A percentile compares a stretch with the other conserved stretches of the same genome.
Evolutionary conservation across 2,888 invertebrate species (phyloP).

Genomic region (Shargacucullia verbasci): DNA sequence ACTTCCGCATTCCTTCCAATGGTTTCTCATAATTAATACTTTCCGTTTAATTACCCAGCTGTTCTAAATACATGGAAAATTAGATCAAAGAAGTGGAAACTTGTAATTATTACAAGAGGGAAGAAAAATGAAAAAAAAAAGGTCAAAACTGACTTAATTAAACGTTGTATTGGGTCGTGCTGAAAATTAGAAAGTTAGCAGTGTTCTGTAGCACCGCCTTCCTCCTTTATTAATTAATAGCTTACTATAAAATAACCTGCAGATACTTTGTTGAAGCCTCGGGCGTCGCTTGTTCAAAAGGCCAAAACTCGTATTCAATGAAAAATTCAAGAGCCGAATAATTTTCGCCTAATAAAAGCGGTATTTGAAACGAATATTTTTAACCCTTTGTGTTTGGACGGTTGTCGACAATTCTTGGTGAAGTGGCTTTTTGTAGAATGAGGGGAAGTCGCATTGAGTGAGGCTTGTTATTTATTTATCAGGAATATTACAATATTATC

Average conservation of each 20-base stretch:
- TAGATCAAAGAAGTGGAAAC: constrained; percentile 68
- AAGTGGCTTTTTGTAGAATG: background rate
- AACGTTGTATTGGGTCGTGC: constrained; percentile 64
- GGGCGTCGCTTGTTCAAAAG: constrained; percentile 22
- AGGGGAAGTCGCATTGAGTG: too few species aligned
- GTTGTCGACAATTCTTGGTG: background rate
- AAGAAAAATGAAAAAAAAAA: constrained; percentile 52
- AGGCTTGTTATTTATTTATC: too few species aligned
- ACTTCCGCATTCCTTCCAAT: constrained; percentile 26
- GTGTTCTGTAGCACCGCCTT: constrained; percentile 55
- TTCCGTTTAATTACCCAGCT: constrained; percentile 44
- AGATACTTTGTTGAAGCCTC: constrained; percentile 36
- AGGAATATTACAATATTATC: too few species aligned
- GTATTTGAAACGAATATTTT: constrained; percentile 4
- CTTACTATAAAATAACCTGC: constrained; percentile 62
- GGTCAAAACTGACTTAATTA: constrained; percentile 66
- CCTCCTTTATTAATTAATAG: constrained; percentile 68
- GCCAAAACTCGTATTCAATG: constrained; percentile 21
- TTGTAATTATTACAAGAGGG: constrained; percentile 67
- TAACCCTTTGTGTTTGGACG: constrained; percentile 2
- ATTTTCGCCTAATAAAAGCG: constrained; percentile 20
- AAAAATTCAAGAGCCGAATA: constrained; percentile 25
- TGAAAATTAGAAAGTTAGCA: constrained; percentile 68
- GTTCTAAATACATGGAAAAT: constrained; percentile 64
- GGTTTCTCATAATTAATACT: constrained; percentile 20